Base-by-base conservation (phyloP, 2,797 vertebrate genomes). In the Chiropotes sagulatus region DNA sequence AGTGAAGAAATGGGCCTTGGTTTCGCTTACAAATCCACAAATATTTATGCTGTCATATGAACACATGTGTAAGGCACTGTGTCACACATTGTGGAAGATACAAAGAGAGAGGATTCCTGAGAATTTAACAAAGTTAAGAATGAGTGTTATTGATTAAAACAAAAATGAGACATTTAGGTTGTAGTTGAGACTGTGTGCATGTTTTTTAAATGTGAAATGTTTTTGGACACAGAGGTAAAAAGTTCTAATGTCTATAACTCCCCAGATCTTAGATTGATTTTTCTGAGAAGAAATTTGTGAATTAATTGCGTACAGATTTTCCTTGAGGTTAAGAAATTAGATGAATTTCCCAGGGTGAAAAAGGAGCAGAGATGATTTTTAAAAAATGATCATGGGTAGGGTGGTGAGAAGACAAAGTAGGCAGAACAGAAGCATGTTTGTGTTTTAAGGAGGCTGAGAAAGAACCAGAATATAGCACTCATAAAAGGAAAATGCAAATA, bases 211-310 rank as follows among this genome's bases (percentile, higher is more conserved):
- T 36, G 17, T 91, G 52, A 72, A 4, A 36, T 88, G 58, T 73
- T 95, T 96, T 95, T 46, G 61, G 54, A 81, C 22, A 78, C 46
- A 95, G 83, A 88, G 26, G 41, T 89, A 36, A 82, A 96, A 89
- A 76, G 50, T 93, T 91, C 54, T 89, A 54, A 4, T 79, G 82
- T 83, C 72, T 94, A 57, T 24, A 91, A 33, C 9, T 95, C 30
- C 4, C 28, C 9, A 73, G 76, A 76, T 61, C 30, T 93, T 87
- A 52, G 20, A 30, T 67, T 94, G 90, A 80, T 76, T 97, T 19
- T 96, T 96, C 82, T 96, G 44, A 92, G 80, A 95, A 96, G 52
- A 96, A 93, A 70, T 28, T 79, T 91, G 36, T 93, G 20, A 85
- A 73, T 96, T 30, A 89, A 78, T 93, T 83, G 44, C 41, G 3